A percentile compares a stretch with the other conserved stretches of the same genome.
Conservation (phyloP, 1,140 invertebrate species). For the Drosophila baimaii region DNA sequence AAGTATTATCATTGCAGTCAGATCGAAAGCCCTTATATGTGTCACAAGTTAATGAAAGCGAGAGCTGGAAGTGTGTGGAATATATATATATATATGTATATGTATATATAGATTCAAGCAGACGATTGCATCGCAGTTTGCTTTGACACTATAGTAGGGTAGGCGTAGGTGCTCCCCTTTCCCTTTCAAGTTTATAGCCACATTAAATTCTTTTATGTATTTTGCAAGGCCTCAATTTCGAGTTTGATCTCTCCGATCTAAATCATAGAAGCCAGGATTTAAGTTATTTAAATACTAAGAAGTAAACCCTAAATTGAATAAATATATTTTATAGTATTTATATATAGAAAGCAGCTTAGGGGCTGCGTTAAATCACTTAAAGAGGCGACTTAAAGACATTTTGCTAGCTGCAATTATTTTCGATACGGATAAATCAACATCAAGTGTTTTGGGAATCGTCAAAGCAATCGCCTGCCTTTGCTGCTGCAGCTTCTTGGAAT, state of each 20-base stretch:
- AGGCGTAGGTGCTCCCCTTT: no score
- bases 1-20: background rate
- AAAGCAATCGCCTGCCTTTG: background rate
- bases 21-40: background rate
- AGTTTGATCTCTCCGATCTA: background rate
- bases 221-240: background rate
- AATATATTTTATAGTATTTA: no score
- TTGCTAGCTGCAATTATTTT: background rate
- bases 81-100: background rate
- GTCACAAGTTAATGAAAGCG: background rate
- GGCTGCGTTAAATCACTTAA: no score
- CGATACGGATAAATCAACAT: background rate
- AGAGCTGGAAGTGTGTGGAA: background rate
- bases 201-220: slow-evolving; percentile 12
- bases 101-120: background rate
- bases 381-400: no score
- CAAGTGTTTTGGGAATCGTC: background rate
- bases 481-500: background rate
- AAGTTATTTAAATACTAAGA: background rate
- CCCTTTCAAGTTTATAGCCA: background rate
- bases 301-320: no score
- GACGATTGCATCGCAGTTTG: background rate
- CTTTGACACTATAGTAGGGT: background rate
- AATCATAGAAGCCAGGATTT: background rate
- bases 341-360: no score